A percentile compares a stretch with the other conserved stretches of the same genome.
phyloP scores from a whole-genome alignment of 2,113 vertebrate genomes.

The Origma solitaria region DNA sequence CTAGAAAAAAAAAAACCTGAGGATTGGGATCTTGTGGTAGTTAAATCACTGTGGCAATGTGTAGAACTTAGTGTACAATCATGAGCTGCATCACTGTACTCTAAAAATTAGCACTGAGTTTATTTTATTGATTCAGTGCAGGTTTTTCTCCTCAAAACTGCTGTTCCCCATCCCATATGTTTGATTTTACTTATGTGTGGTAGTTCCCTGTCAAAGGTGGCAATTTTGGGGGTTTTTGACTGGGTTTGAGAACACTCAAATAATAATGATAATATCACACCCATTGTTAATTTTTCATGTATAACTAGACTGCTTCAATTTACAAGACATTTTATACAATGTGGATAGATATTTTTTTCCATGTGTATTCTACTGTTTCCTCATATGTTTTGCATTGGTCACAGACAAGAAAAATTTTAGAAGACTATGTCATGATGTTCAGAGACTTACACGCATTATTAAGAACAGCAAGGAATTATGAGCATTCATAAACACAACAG shows the following conservation, averaged over 20 bases:
- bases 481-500: conserved; percentile 43
- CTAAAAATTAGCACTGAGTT: not conserved
- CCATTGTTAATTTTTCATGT: not conserved
- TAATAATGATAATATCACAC: not conserved
- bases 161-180: not conserved
- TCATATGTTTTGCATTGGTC: conserved; percentile 12
- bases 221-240: not conserved
- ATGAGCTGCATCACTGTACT: not conserved
- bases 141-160: not conserved
- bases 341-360: not conserved
- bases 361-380: conserved; percentile 4
- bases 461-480: not conserved
- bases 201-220: not conserved
- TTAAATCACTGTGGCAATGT: not conserved
- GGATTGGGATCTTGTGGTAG: not conserved
- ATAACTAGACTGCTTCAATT: not conserved
- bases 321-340: not conserved
- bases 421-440: conserved; percentile 9
- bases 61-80: not conserved
- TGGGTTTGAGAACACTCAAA: not conserved
- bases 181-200: not conserved
- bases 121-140: not conserved
- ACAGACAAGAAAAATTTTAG: conserved; percentile 31
- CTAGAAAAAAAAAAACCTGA: not conserved
- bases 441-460: conserved; percentile 17